Conservation (phyloP, 2,797 vertebrate genomes). For the Potorous gilbertii region DNA sequence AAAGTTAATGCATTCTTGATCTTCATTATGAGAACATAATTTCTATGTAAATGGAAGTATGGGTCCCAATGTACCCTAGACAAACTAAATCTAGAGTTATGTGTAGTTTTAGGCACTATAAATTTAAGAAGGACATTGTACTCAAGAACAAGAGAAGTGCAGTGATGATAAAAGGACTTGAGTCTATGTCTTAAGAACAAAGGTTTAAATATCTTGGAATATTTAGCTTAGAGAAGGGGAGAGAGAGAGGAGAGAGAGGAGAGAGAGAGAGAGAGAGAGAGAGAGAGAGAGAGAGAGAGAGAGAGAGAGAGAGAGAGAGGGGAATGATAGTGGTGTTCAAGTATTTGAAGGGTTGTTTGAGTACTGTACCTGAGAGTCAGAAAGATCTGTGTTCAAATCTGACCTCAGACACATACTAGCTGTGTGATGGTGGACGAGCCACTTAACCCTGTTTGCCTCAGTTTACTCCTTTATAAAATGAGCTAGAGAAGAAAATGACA, state of each 20-base stretch:
- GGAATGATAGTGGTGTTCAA: neutral
- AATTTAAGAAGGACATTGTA: neutral
- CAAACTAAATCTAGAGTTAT: neutral
- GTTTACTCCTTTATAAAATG: neutral
- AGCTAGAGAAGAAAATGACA: neutral
- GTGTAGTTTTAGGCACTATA: neutral
- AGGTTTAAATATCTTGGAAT: neutral
- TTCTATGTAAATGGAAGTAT: neutral
- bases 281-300: too few species aligned
- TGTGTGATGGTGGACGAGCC: neutral
- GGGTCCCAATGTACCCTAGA: neutral
- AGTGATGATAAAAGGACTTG: neutral
- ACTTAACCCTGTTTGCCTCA: neutral
- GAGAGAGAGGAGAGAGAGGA: too few species aligned
- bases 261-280: too few species aligned
- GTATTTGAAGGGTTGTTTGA: neutral
- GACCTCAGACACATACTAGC: neutral
- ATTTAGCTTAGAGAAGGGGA: neutral
- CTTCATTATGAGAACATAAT: neutral
- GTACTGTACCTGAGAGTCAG: neutral
- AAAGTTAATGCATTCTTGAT: neutral
- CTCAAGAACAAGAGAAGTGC: neutral
- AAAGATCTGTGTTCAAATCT: neutral
- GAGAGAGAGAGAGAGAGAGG: too few species aligned
- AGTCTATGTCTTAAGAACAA: neutral